Conservation (phyloP, 2,797 vertebrate species). For the Okamejei kenojei region DNA sequence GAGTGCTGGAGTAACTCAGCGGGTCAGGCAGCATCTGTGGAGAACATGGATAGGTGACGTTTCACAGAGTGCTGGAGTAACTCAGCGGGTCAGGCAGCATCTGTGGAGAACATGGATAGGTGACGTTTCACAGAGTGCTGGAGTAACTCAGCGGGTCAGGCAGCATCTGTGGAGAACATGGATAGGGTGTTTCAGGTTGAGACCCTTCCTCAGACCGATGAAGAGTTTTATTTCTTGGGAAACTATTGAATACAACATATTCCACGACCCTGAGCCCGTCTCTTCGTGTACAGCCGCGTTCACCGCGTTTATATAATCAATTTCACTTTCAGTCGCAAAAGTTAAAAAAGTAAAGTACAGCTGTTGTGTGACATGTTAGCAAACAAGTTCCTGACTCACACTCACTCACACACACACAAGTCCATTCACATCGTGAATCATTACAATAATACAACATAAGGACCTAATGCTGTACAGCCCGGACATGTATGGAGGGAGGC, state of each 20-base stretch:
- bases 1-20: no score
- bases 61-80: no score
- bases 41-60: no score
- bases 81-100: no score
- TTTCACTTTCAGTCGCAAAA: neutral
- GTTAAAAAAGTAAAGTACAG: neutral
- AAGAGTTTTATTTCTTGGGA: no score
- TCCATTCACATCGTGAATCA: neutral
- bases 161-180: no score
- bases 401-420: neutral
- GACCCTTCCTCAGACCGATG: no score
- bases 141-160: no score
- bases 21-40: no score
- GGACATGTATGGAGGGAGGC: neutral
- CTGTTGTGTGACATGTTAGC: neutral
- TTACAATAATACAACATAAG: neutral
- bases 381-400: neutral
- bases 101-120: no score
- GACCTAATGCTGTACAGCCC: neutral
- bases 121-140: no score
- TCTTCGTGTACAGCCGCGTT: neutral
- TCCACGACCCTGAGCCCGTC: neutral
- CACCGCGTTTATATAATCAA: neutral
- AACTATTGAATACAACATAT: neutral
- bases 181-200: no score